Evolutionary conservation across 2,797 vertebrate genomes (phyloP), one percentile per base, ranked within the genome.

Genomic region (Hemibagrus guttatus): DNA sequence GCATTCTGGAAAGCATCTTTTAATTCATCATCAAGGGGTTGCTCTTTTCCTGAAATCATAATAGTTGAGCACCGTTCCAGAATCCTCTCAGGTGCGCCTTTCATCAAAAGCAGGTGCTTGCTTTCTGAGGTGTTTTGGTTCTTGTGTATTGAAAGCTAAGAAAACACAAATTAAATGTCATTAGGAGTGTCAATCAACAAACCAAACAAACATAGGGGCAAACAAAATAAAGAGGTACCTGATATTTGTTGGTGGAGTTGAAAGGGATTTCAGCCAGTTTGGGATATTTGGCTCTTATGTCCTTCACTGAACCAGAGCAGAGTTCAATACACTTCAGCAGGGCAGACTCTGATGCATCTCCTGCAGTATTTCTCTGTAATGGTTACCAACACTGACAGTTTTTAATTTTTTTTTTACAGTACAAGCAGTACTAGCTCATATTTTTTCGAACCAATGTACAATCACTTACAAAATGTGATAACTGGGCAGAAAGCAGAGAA

Each of bases 291-390:
- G 97, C 97, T 86, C 98, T 95, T 93, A 98, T 95, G 26, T 94
- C 95, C 19, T 71, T 92, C 56, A 99, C 98, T 0, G 98, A 96
- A 0, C 98, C 98, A 14, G 97, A 99, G 94, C 97, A 98, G 83
- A 99, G 86, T 89, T 99, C 98, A 6, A 99, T 99, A 83, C 97
- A 98, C 88, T 99, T 99, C n/a, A 99, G 91, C 90, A 99, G 92
- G 0, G 98, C 98, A 0, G 98, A 98, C 91, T 99, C 98, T 0
- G 97, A 98, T 23, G 98, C 98, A 0, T 99, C 98, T 23, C 98
- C 98, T 0, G 97, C 97, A 0, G 98, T 97, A 0, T 97, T 93
- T 93, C 97, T 95, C 98, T 99, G 46, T 49, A 49, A 49, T 49
- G 46, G 46, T n/a, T n/a, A n/a, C n/a, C n/a, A n/a, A n/a, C n/a